Evolutionary conservation across 2,797 vertebrate species (phyloP), one percentile per base, ranked within the genome.

Genomic region (Eospalax fontanierii): DNA sequence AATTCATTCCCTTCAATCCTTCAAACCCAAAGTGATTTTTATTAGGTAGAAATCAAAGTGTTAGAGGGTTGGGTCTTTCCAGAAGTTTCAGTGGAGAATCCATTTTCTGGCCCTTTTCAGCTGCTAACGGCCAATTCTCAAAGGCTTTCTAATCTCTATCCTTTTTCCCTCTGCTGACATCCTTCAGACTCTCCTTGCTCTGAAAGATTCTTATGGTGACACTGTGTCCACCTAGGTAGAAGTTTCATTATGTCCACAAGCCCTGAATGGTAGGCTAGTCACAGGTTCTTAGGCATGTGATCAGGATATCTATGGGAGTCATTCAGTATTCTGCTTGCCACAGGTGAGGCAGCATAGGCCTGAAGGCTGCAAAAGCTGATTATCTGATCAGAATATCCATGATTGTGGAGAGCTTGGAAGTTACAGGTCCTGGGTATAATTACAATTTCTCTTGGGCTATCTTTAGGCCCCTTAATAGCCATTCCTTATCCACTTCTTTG

Each of bases 101-200:
- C 10, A 21, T 43, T 89, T 87, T 59, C 66, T 82, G 19, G 33
- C 19, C 54, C 68, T 63, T 81, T 65, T 66, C 19, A 68, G n/a
- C 21, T 40, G 74, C 70, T 28, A 40, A 71, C 2, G 30, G 63
- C 35, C 65, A 68, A 26, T 33, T 68, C 38, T 78, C 76, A 68
- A n/a, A 33, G 75, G 22, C 40, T 82, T 94, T 97, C 59, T 46
- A 19, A 82, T 74, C 87, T 78, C 73, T 46, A 21, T 33, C 33
- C 46, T 30, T 78, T 46, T 78, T 7, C 61, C 38, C 46, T 78
- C 2, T 61, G 40, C 80, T 68, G 38, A 38, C 21, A 35, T 61
- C 50, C 46, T 95, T 57, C 50, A n/a, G 50, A 84, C 7, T 71
- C 18, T 40, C 66, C 9, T 50, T 43, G 22, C 18, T 57, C 35